A percentile compares a stretch with the other conserved stretches of the same genome.
Evolutionary conservation across 2,888 invertebrate species (phyloP).

Genomic region (Eupeodes luniger): DNA sequence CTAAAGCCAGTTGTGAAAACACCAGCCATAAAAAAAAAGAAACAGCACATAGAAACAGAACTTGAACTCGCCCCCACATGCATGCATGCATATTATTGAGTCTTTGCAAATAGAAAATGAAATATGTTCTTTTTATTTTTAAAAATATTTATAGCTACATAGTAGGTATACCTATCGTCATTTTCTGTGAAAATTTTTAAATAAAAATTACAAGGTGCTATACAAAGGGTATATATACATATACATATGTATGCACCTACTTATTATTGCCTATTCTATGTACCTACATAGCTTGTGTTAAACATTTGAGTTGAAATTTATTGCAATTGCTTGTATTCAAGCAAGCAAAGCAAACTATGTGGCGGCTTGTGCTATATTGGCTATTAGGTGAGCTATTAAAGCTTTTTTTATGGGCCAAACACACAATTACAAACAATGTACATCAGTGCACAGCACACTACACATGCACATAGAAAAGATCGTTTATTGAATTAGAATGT

Average conservation of each 20-base stretch:
- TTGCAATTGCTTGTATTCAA: constrained; percentile 27
- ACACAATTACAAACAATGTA: neutral
- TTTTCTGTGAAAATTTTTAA: constrained; percentile 19
- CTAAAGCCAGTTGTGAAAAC: neutral
- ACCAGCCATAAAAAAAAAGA: neutral
- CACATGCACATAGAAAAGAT: constrained; percentile 1
- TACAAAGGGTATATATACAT: neutral
- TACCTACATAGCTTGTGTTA: constrained; percentile 24
- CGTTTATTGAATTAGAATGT: constrained; percentile 30
- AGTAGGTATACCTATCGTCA: neutral
- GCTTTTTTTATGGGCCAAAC: constrained; percentile 32
- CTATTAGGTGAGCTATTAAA: constrained; percentile 34
- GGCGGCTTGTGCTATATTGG: constrained; percentile 31
- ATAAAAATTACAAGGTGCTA: constrained; percentile 11
- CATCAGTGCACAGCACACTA: neutral
- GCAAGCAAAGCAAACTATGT: constrained; percentile 34
- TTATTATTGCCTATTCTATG: neutral
- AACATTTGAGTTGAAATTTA: constrained; percentile 63
- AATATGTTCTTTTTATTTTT: constrained; percentile 20
- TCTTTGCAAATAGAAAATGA: constrained; percentile 23
- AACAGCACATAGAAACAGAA: constrained; percentile 35
- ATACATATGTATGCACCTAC: neutral
- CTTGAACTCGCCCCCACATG: constrained; percentile 17
- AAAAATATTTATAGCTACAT: neutral
- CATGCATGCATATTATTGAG: neutral